A percentile compares a stretch with the other conserved stretches of the same genome.
These are phyloP conservation scores for Hemithea aestivaria DNA, from an alignment of 2,888 invertebrate genomes.

Conservation along the genomic window DNA sequence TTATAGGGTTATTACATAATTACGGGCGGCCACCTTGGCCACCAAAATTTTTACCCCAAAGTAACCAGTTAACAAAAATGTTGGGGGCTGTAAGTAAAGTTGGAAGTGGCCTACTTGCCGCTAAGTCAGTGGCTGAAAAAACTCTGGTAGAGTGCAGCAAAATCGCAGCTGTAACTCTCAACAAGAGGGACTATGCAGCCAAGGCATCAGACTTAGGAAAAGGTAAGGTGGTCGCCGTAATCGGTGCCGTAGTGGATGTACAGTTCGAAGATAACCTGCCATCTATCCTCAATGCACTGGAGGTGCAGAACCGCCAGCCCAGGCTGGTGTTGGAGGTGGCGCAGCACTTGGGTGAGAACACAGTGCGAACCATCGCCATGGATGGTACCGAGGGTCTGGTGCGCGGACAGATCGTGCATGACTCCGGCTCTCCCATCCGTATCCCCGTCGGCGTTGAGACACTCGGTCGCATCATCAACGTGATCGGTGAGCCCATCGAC, in stretches of 20 bases:
- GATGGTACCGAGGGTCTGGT: conserved; percentile 95
- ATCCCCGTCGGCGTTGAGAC: conserved; percentile 95
- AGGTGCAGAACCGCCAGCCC: conserved; percentile 91
- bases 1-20: conserved; percentile 69
- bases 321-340: conserved; percentile 91
- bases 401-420: conserved; percentile 89
- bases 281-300: conserved; percentile 96
- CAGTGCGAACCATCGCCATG: conserved; percentile 96
- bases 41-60: conserved; percentile 41
- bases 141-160: conserved; percentile 79
- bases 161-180: conserved; percentile 64
- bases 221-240: conserved; percentile 94
- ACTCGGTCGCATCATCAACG: conserved; percentile 95
- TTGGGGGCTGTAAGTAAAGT: conserved; percentile 81
- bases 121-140: conserved; percentile 79
- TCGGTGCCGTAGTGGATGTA: conserved; percentile 98
- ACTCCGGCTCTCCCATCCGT: conserved; percentile 92
- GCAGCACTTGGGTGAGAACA: conserved; percentile 95
- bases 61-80: conserved; percentile 65
- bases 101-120: conserved; percentile 80
- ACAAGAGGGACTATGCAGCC: conserved; percentile 66
- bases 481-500: conserved; percentile 92
- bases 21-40: conserved; percentile 44
- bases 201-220: conserved; percentile 52
- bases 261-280: conserved; percentile 96